Evolutionary conservation across 2,888 invertebrate genomes (phyloP).

Genomic region (Vesta saturnalis): DNA sequence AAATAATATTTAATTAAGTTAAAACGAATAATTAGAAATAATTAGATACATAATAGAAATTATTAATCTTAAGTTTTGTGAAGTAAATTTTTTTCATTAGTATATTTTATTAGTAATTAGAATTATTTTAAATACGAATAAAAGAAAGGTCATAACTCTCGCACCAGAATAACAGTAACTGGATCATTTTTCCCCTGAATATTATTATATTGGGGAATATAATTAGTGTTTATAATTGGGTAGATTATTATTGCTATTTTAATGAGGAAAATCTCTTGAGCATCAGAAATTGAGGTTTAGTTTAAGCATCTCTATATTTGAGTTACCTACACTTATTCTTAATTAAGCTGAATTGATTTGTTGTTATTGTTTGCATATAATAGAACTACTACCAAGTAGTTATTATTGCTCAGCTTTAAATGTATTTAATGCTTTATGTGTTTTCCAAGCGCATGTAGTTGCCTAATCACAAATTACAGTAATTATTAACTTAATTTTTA

Average conservation of each 20-base stretch:
- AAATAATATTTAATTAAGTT: slow-evolving; percentile 40
- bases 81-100: slow-evolving; percentile 33
- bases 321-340: not conserved
- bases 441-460: too few relatives aligned
- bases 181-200: slow-evolving; percentile 3
- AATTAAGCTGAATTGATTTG: not conserved
- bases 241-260: slow-evolving; percentile 1
- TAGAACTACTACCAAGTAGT: too few relatives aligned
- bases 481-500: too few relatives aligned
- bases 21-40: slow-evolving; percentile 42
- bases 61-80: slow-evolving; percentile 35
- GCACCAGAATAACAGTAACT: slow-evolving; percentile 13
- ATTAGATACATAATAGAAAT: slow-evolving; percentile 41
- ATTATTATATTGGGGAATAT: not conserved
- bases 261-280: slow-evolving; percentile 5
- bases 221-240: slow-evolving; percentile 8
- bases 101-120: slow-evolving; percentile 30
- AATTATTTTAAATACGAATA: slow-evolving; percentile 2
- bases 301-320: not conserved
- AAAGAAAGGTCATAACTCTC: slow-evolving; percentile 25
- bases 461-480: too few relatives aligned
- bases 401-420: too few relatives aligned
- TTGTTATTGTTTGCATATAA: not conserved
- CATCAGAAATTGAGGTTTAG: not conserved
- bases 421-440: too few relatives aligned